A percentile compares a stretch with the other conserved stretches of the same genome.
These are phyloP conservation scores for Halichondria panicea DNA, from an alignment of 37 sponge, comb jelly and placozoan species.

Conservation along the genomic window DNA sequence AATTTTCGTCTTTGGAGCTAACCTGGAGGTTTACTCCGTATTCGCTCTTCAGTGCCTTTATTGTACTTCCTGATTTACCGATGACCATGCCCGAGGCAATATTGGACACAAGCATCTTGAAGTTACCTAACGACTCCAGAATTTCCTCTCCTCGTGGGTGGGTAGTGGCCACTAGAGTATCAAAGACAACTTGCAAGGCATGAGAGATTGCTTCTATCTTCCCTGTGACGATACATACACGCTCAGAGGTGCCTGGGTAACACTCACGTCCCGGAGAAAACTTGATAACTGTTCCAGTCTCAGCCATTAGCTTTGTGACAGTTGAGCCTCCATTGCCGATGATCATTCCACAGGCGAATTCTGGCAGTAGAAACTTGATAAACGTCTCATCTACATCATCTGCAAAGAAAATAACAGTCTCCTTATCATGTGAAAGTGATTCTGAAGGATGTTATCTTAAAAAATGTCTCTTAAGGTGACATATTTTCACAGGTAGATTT, in stretches of 20 bases:
- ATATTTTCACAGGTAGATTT: too few relatives aligned
- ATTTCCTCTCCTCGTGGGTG: slow-evolving; percentile 25
- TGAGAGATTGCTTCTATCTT: slow-evolving; percentile 40
- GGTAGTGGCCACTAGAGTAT: slow-evolving; percentile 25
- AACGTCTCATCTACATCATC: slow-evolving; percentile 48
- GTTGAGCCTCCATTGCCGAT: slow-evolving; percentile 89
- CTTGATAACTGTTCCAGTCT: slow-evolving; percentile 65
- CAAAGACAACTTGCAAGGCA: slow-evolving; percentile 36
- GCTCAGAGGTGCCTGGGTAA: slow-evolving; percentile 84
- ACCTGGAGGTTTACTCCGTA: slow-evolving; percentile 78
- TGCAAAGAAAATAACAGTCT: neutral
- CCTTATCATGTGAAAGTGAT: too few relatives aligned
- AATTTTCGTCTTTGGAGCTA: slow-evolving; percentile 68
- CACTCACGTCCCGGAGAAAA: slow-evolving; percentile 80
- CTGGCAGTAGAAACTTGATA: slow-evolving; percentile 89
- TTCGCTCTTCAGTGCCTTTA: slow-evolving; percentile 81
- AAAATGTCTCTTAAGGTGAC: too few relatives aligned
- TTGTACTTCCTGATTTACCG: slow-evolving; percentile 85
- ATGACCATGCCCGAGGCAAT: slow-evolving; percentile 91
- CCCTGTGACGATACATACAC: slow-evolving; percentile 77
- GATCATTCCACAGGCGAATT: slow-evolving; percentile 83
- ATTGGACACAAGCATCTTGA: slow-evolving; percentile 86
- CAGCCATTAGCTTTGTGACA: slow-evolving; percentile 76
- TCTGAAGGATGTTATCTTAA: too few relatives aligned
- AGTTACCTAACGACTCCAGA: slow-evolving; percentile 31